These are phyloP conservation scores for Liasis olivaceus DNA, from an alignment of 2,797 vertebrate genomes.

Conservation along the genomic window DNA sequence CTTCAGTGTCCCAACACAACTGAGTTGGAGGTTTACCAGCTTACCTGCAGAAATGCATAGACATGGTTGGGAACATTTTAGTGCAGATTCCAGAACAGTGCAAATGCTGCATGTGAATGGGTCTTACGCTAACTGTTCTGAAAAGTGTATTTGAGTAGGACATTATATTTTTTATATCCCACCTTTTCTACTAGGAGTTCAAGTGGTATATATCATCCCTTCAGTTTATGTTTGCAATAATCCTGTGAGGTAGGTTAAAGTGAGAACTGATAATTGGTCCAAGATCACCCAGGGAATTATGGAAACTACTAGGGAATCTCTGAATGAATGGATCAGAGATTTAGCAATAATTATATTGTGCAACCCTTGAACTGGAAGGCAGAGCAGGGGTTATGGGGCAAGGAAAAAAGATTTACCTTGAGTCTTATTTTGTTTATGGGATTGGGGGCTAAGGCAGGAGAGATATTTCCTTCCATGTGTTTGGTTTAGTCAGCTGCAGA, in stretches of 20 bases:
- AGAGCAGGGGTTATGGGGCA: background rate
- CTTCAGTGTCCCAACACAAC: background rate
- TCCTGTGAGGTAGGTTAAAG: too few relatives aligned
- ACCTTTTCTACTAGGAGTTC: background rate
- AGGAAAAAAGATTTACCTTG: background rate
- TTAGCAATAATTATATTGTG: too few relatives aligned
- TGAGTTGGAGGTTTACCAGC: background rate
- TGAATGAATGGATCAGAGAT: too few relatives aligned
- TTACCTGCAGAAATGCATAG: background rate
- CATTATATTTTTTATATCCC: background rate
- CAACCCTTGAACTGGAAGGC: too few relatives aligned
- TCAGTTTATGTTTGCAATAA: background rate
- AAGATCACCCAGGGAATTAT: too few relatives aligned
- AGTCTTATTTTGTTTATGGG: background rate
- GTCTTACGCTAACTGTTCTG: background rate
- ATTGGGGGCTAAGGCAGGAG: background rate
- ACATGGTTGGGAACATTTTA: background rate
- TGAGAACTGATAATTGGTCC: too few relatives aligned
- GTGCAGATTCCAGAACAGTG: background rate
- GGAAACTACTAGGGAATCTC: too few relatives aligned
- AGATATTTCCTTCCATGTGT: background rate
- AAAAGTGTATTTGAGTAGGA: background rate
- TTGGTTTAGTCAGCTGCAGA: background rate
- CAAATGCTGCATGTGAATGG: background rate
- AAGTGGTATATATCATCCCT: background rate